Evolutionary conservation across 2,888 invertebrate species (phyloP), one percentile per base, ranked within the genome.

Genomic region (Heliconius sara): DNA sequence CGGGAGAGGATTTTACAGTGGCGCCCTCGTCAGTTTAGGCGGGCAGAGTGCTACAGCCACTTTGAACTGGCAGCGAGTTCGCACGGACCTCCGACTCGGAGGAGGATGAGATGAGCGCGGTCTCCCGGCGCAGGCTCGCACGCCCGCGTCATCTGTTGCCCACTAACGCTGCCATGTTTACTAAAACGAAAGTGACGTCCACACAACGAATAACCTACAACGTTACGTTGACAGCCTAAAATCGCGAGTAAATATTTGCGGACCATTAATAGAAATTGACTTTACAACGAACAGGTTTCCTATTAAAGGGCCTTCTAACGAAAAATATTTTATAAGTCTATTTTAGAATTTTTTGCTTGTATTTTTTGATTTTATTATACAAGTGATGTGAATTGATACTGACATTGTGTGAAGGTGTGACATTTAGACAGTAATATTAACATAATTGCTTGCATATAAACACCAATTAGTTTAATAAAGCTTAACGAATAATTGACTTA

Each of bases 121-220:
- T 85, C 87, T 85, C 86, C 87, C 85, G 93, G 93, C 94, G 94
- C 94, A 94, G 93, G 92, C 90, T 85, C 91, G 92, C 88, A 86
- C 91, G 91, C 92, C 92, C 92, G 93, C 93, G 93, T 94, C 95
- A 95, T 94, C 94, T 94, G 94, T 94, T 95, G 93, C 93, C 91
- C 80, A 81, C 82, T 88, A 90, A 85, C 90, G 91, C 93, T 93
- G 94, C 94, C 94, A 95, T 95, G 95, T 94, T 94, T 94, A 95
- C 95, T 90, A 91, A 91, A 90, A 89, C 89, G 88, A 91, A 91
- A 92, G 91, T 92, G 94, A 92, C 93, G 92, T 93, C 91, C 89
- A 92, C 89, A 93, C 94, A 93, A 93, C 94, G 93, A 94, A 93
- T 94, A 95, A 94, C 94, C 94, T 91, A 91, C 87, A 89, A 89